Evolutionary conservation across 2,797 vertebrate species (phyloP).

Genomic region (Rhadinocentrus ornatus): DNA sequence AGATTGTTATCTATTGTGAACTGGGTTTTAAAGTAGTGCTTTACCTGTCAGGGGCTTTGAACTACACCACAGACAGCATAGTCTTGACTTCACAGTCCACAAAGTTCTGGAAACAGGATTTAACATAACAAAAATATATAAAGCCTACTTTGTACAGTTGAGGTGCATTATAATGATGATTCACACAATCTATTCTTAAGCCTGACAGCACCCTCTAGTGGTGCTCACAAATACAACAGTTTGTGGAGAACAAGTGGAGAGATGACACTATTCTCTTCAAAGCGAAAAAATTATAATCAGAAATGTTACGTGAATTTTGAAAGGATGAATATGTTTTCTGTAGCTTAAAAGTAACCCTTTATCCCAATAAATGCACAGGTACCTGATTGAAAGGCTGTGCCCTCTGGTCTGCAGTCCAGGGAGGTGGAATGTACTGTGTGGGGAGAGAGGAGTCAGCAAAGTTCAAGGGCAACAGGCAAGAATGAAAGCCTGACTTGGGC

Average conservation of each 20-base stretch:
- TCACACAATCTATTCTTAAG: background rate
- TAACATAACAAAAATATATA: conserved; percentile 21
- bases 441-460: conserved; percentile 26
- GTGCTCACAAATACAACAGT: conserved; percentile 17
- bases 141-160: conserved; percentile 2
- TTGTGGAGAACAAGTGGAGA: background rate
- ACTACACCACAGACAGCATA: conserved; percentile 80
- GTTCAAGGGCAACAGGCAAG: conserved; percentile 38
- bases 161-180: background rate
- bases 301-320: background rate
- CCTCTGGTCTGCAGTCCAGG: conserved; percentile 78
- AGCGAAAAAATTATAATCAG: background rate
- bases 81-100: conserved; percentile 85
- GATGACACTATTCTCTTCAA: background rate
- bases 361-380: conserved; percentile 35
- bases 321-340: background rate
- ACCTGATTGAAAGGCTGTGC: conserved; percentile 79
- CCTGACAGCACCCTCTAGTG: conserved; percentile 68
- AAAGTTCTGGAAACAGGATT: conserved; percentile 70
- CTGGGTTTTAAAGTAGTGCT: background rate
- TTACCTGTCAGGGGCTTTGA: conserved; percentile 56
- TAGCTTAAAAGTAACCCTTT: conserved; percentile 5
- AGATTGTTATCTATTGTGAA: background rate
- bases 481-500: conserved; percentile 2
- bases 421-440: conserved; percentile 70